Evolutionary conservation across 2,888 invertebrate species (phyloP).

Genomic region (Melolontha melolontha): DNA sequence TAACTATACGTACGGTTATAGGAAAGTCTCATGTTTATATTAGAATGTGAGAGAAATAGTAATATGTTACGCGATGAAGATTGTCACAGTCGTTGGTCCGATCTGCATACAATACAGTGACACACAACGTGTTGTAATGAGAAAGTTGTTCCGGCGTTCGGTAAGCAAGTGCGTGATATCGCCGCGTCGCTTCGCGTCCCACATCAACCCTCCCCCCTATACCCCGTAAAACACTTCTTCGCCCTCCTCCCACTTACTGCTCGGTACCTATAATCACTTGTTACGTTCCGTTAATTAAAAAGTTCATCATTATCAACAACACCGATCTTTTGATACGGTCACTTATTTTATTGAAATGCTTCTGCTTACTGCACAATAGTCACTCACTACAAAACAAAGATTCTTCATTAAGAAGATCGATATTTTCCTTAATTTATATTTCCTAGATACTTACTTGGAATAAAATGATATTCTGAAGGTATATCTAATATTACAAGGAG

Average conservation of each 20-base stretch:
- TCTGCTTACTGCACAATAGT: no score
- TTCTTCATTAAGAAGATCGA: no score
- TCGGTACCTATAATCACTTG: conserved; percentile 54
- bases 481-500: no score
- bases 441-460: no score
- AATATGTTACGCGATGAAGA: conserved; percentile 54
- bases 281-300: conserved; percentile 67
- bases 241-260: not conserved
- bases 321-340: conserved; percentile 43
- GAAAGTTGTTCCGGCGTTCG: conserved; percentile 62
- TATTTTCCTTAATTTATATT: no score
- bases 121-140: conserved; percentile 64
- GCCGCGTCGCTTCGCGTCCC: not conserved
- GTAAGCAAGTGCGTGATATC: conserved; percentile 34
- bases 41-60: conserved; percentile 46
- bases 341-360: conserved; percentile 43
- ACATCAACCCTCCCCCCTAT: not conserved
- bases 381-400: no score
- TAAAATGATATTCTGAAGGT: no score
- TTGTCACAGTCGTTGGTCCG: conserved; percentile 65
- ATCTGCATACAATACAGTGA: conserved; percentile 67
- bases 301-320: conserved; percentile 58
- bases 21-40: conserved; percentile 39
- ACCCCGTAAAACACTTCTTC: not conserved
- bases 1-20: conserved; percentile 14